Conservation (phyloP, 2,888 invertebrate species). For the Tinea pellionella region DNA sequence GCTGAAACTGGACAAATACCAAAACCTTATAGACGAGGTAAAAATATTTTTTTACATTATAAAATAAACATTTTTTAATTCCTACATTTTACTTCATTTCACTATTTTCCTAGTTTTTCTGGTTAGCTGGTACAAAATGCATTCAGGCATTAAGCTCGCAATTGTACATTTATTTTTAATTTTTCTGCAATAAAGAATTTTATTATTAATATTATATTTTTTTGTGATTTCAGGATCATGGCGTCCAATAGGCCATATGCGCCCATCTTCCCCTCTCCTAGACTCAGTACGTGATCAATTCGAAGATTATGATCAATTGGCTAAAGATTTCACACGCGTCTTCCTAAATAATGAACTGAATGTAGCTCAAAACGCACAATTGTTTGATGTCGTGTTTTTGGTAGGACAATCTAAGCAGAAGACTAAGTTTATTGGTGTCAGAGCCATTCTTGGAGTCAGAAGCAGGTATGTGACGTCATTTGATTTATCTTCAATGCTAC, state of each 20-base stretch:
- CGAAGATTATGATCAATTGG: constrained; percentile 93
- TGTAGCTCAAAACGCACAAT: constrained; percentile 79
- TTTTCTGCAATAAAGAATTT: no score
- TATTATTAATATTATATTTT: no score
- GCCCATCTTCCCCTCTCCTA: constrained; percentile 90
- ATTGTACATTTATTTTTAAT: no score
- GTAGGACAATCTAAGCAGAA: constrained; percentile 94
- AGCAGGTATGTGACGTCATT: constrained; percentile 75
- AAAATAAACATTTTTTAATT: background rate
- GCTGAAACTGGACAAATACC: constrained; percentile 96
- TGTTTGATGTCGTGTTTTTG: constrained; percentile 91
- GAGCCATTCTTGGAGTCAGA: constrained; percentile 91
- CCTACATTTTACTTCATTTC: no score
- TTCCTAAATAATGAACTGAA: constrained; percentile 89
- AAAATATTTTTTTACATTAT: background rate
- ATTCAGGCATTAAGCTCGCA: no score
- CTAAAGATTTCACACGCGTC: constrained; percentile 90
- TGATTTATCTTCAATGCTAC: no score
- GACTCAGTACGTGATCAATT: constrained; percentile 94
- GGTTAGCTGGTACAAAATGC: no score
- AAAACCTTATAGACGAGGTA: constrained; percentile 89
- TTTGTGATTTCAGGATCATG: constrained; percentile 76
- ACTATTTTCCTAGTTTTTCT: no score
- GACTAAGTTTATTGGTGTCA: constrained; percentile 88
- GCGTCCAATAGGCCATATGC: constrained; percentile 94